These are phyloP conservation scores for Anthopleura xanthogrammica DNA, from an alignment of 92 coral and sea anemone species.

Conservation along the genomic window DNA sequence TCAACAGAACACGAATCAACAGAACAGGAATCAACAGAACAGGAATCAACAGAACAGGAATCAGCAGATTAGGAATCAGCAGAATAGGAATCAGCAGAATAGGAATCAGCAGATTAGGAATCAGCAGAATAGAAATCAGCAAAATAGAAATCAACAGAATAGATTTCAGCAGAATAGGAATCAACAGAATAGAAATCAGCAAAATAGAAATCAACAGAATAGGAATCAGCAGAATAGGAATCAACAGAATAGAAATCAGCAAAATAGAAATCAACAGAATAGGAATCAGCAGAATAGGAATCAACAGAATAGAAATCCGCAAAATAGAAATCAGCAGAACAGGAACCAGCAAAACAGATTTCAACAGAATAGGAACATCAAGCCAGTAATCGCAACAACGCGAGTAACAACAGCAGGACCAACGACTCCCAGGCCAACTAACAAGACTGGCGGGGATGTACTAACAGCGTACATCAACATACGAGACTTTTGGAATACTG, in stretches of 20 bases:
- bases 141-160: no score
- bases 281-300: not conserved
- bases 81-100: not conserved
- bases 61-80: not conserved
- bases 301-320: not conserved
- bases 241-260: not conserved
- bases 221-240: not conserved
- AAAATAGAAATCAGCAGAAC: not conserved
- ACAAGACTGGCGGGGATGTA: not conserved
- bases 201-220: not conserved
- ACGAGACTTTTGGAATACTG: conserved; percentile 9
- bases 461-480: conserved; percentile 13
- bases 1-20: not conserved
- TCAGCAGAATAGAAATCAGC: not conserved
- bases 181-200: not conserved
- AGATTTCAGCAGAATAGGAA: not conserved
- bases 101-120: not conserved
- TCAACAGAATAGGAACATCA: not conserved
- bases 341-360: not conserved
- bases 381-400: not conserved
- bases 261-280: not conserved
- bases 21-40: not conserved
- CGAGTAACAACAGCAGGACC: not conserved
- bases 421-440: not conserved
- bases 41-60: not conserved